Conservation (phyloP, 2,113 vertebrate species). For the Coptodon bakossiorum region DNA sequence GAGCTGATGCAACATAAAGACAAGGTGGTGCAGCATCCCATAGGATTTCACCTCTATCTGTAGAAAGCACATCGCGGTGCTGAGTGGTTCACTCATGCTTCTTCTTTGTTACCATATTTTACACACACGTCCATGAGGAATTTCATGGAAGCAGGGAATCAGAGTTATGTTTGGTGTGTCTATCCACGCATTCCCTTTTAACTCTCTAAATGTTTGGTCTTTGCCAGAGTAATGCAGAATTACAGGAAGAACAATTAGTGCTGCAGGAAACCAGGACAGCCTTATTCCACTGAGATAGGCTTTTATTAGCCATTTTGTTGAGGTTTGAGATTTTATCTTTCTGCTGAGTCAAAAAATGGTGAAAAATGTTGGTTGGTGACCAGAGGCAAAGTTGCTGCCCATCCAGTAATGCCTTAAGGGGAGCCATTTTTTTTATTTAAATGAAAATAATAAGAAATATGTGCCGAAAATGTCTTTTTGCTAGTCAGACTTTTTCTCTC, state of each 20-base stretch:
- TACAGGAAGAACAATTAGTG: background rate
- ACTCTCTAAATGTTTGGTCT: background rate
- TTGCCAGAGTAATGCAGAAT: background rate
- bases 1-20: background rate
- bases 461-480: background rate
- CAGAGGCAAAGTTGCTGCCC: background rate
- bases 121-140: background rate
- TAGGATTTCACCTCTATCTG: background rate
- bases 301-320: background rate
- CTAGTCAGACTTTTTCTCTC: background rate
- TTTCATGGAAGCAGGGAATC: background rate
- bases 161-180: background rate
- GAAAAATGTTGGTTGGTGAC: background rate
- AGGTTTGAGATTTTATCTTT: background rate
- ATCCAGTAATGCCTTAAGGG: background rate
- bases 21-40: background rate
- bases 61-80: background rate
- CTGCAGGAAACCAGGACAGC: slow-evolving; percentile 20
- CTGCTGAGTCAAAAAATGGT: background rate
- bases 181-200: background rate
- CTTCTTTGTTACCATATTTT: background rate
- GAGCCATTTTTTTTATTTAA: background rate
- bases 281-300: slow-evolving; percentile 11
- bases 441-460: background rate
- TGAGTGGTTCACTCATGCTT: background rate